phyloP scores from a whole-genome alignment of 2,888 invertebrate genomes.

The Lucinisca nassula region DNA sequence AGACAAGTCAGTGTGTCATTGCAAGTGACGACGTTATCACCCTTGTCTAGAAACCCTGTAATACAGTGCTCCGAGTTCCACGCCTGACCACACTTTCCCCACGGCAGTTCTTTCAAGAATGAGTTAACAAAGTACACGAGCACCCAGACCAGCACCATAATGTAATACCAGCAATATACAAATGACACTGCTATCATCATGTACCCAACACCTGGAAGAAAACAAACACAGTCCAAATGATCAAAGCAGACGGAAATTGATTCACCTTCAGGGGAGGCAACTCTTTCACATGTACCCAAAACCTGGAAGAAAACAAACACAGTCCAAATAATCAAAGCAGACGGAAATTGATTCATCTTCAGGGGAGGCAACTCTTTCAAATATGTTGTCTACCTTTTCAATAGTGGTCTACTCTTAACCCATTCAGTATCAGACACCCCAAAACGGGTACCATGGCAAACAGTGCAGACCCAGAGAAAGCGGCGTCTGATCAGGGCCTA shows the following conservation, averaged over 20 bases:
- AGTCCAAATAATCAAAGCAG: neutral
- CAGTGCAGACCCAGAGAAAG: too few relatives aligned
- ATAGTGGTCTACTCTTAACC: too few relatives aligned
- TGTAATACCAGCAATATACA: conserved; percentile 76
- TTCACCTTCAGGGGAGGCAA: too few relatives aligned
- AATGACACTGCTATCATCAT: conserved; percentile 74
- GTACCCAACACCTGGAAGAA: conserved; percentile 71
- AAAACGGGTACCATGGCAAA: too few relatives aligned
- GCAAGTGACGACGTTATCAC: neutral
- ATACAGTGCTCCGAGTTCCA: conserved; percentile 71
- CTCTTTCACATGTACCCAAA: conserved; percentile 74
- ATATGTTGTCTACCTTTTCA: too few relatives aligned
- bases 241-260: too few relatives aligned
- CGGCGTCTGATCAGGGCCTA: too few relatives aligned
- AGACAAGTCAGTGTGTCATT: neutral
- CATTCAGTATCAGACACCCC: too few relatives aligned
- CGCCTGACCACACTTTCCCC: conserved; percentile 68
- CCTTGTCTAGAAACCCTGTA: neutral
- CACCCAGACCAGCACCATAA: conserved; percentile 74
- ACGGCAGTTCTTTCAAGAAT: conserved; percentile 67
- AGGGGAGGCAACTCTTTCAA: too few relatives aligned
- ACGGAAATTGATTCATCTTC: too few relatives aligned
- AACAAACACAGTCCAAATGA: neutral
- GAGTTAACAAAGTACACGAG: conserved; percentile 73
- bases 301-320: conserved; percentile 46